These are phyloP conservation scores for Neotoma lepida DNA, from an alignment of 2,113 vertebrate species.

Conservation along the genomic window DNA sequence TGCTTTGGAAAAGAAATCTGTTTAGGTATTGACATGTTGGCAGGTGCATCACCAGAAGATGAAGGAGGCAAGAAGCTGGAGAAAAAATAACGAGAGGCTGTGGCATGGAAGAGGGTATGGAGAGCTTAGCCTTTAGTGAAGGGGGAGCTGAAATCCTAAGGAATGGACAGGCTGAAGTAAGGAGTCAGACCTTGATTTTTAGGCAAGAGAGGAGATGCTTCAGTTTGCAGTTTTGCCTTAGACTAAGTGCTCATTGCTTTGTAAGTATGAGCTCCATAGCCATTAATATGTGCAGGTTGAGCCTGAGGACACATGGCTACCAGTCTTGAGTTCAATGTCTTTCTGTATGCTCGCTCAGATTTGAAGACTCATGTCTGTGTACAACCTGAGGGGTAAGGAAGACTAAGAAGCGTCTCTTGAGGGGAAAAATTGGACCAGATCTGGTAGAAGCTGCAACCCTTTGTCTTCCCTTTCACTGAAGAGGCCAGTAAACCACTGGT, in stretches of 20 bases:
- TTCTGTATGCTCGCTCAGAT: background rate
- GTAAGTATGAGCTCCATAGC: background rate
- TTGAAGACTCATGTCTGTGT: background rate
- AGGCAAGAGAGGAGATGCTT: accelerated
- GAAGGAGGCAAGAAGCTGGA: background rate
- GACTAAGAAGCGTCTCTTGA: background rate
- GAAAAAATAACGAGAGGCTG: background rate
- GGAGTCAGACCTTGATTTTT: background rate
- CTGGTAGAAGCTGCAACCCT: background rate
- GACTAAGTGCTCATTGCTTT: background rate
- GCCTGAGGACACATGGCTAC: background rate
- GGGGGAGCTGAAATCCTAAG: background rate
- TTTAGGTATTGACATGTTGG: background rate
- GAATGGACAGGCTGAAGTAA: background rate
- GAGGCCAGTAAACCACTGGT: too few relatives aligned
- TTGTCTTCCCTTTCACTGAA: background rate
- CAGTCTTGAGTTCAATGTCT: background rate
- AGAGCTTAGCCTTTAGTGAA: background rate
- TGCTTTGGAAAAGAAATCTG: background rate
- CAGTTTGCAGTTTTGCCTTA: background rate
- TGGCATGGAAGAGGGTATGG: background rate
- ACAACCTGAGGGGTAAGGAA: background rate
- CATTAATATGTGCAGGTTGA: background rate
- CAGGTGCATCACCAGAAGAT: background rate
- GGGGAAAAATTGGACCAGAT: background rate